Conservation (phyloP, 2,113 vertebrate species). For the Daubentonia madagascariensis region DNA sequence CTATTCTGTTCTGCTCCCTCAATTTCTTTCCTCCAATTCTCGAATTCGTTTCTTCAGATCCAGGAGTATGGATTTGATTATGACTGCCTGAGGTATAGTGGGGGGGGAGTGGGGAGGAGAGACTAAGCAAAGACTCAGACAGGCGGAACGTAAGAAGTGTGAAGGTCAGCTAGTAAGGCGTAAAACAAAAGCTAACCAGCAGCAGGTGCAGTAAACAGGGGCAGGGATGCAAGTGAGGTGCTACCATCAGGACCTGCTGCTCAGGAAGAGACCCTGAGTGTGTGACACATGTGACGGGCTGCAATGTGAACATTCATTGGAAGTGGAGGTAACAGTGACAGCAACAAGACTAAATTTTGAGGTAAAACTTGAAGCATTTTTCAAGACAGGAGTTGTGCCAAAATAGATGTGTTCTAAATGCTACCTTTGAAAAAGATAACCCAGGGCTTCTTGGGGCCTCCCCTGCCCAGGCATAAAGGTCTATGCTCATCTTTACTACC, state of each 20-base stretch:
- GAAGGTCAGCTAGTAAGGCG: neutral
- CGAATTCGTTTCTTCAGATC: neutral
- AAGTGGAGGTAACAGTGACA: neutral
- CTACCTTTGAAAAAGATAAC: neutral
- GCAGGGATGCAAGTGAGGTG: neutral
- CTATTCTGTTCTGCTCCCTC: neutral
- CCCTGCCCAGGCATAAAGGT: too few relatives aligned
- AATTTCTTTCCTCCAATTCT: neutral
- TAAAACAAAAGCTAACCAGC: neutral
- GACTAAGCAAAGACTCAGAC: neutral
- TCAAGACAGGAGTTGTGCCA: neutral
- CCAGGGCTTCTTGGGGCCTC: neutral
- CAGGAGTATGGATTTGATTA: neutral
- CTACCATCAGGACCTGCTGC: too few relatives aligned
- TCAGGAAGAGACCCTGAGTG: neutral
- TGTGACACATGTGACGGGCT: neutral
- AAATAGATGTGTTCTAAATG: neutral
- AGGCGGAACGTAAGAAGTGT: neutral
- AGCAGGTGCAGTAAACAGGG: neutral
- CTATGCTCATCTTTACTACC: neutral
- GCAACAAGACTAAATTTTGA: neutral
- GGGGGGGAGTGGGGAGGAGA: accelerated
- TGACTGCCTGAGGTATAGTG: neutral
- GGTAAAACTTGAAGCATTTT: neutral
- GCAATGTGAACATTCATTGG: neutral